A percentile compares a stretch with the other conserved stretches of the same genome.
Evolutionary conservation across 2,113 vertebrate species (phyloP).

Genomic region (Heterochromis multidens): DNA sequence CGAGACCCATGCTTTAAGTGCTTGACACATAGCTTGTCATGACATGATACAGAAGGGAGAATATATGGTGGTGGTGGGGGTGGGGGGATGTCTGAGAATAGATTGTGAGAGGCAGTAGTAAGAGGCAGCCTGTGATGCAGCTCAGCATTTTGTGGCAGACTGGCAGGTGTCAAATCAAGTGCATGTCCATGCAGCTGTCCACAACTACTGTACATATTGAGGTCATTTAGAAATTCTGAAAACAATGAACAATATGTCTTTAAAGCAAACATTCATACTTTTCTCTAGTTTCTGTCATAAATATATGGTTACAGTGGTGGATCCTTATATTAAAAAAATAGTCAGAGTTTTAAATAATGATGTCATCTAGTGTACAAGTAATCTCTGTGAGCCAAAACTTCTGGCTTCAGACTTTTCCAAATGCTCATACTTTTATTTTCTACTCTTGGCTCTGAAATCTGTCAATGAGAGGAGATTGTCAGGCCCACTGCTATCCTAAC

Average conservation of each 20-base stretch:
- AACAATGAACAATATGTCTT: neutral
- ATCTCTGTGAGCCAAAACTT: neutral
- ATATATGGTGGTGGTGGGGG: slow-evolving; percentile 4
- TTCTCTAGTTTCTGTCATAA: neutral
- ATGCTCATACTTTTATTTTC: neutral
- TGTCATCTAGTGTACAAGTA: neutral
- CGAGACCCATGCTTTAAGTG: slow-evolving; percentile 26
- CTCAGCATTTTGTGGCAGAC: neutral
- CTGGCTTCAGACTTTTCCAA: neutral
- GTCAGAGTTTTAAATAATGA: too few relatives aligned
- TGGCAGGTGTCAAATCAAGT: slow-evolving; percentile 29
- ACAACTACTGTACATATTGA: neutral
- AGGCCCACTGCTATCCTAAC: neutral
- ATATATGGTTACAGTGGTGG: neutral
- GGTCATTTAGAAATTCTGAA: neutral
- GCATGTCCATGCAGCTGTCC: neutral
- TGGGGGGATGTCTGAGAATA: neutral
- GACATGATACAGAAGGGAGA: slow-evolving; percentile 12
- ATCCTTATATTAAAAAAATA: neutral
- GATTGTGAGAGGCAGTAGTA: neutral
- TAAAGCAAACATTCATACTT: neutral
- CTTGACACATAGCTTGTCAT: slow-evolving; percentile 27
- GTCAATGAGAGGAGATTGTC: neutral
- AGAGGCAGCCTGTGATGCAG: neutral
- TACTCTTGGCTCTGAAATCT: neutral